Evolutionary conservation across 1,140 invertebrate species (phyloP).

Genomic region (Coelopa frigida): DNA sequence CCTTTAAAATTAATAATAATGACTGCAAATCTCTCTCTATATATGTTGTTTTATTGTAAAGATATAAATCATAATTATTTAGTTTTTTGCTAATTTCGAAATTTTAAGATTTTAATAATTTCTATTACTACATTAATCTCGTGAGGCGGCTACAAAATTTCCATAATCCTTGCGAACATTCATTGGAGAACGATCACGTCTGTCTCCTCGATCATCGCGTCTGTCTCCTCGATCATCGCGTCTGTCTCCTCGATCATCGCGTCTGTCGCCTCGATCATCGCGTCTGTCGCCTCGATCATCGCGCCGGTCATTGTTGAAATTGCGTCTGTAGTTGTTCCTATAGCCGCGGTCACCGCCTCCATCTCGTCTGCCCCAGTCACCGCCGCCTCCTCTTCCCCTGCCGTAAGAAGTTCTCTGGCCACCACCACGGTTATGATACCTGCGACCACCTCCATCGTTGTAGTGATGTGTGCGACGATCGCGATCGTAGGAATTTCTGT

Average conservation of each 20-base stretch:
- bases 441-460: slow-evolving; percentile 6
- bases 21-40: too few relatives aligned
- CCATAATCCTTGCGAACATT: slow-evolving; percentile 34
- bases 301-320: slow-evolving; percentile 15
- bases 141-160: slow-evolving; percentile 39
- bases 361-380: slow-evolving; percentile 9
- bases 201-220: slow-evolving; percentile 21
- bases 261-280: background rate
- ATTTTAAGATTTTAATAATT: background rate
- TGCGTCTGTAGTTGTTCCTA: slow-evolving; percentile 29
- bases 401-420: background rate
- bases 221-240: slow-evolving; percentile 18
- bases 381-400: slow-evolving; percentile 11
- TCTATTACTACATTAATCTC: slow-evolving; percentile 23
- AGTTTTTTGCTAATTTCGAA: too few relatives aligned
- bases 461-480: background rate
- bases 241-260: slow-evolving; percentile 20
- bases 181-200: slow-evolving; percentile 17
- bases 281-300: slow-evolving; percentile 15
- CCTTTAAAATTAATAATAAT: too few relatives aligned
- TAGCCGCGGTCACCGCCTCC: slow-evolving; percentile 13
- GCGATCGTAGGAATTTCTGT: too few relatives aligned
- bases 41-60: too few relatives aligned
- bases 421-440: background rate
- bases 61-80: too few relatives aligned